A percentile compares a stretch with the other conserved stretches of the same genome.
Evolutionary conservation across 1,140 invertebrate species (phyloP).

Genomic region (Babylonia areolata): DNA sequence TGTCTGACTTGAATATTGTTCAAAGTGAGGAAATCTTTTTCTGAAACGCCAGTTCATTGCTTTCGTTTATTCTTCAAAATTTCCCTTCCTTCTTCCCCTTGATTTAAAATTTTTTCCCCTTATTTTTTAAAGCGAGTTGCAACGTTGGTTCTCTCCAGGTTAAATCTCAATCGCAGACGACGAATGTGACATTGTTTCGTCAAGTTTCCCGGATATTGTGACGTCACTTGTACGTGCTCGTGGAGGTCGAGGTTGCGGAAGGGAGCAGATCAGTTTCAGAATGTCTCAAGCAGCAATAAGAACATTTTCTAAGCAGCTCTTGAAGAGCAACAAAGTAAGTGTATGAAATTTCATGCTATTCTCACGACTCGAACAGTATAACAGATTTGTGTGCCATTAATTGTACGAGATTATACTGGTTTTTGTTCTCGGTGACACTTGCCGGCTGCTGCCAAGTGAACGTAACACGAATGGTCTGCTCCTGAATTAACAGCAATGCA

Average conservation of each 20-base stretch:
- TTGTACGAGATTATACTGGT: no score
- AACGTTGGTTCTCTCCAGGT: background rate
- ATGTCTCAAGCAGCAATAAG: conserved; percentile 29
- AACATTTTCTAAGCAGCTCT: conserved; percentile 22
- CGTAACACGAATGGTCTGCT: background rate
- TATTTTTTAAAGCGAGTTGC: no score
- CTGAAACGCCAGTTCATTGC: no score
- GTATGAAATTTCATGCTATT: no score
- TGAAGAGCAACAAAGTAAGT: conserved; percentile 23
- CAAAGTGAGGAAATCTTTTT: no score
- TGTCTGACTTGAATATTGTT: no score
- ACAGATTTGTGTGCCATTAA: no score
- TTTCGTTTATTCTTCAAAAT: background rate
- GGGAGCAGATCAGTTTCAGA: background rate
- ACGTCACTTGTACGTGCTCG: conserved; percentile 26
- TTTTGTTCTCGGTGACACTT: background rate
- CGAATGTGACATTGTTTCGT: background rate
- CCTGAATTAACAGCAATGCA: no score
- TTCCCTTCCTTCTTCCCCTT: background rate
- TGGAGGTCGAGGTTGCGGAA: conserved; percentile 15
- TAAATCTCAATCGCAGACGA: background rate
- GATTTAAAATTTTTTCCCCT: background rate
- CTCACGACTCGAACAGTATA: no score
- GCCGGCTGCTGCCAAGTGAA: background rate
- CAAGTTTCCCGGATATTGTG: conserved; percentile 10